Evolutionary conservation across 2,113 vertebrate species (phyloP).

Genomic region (Gallinago media): DNA sequence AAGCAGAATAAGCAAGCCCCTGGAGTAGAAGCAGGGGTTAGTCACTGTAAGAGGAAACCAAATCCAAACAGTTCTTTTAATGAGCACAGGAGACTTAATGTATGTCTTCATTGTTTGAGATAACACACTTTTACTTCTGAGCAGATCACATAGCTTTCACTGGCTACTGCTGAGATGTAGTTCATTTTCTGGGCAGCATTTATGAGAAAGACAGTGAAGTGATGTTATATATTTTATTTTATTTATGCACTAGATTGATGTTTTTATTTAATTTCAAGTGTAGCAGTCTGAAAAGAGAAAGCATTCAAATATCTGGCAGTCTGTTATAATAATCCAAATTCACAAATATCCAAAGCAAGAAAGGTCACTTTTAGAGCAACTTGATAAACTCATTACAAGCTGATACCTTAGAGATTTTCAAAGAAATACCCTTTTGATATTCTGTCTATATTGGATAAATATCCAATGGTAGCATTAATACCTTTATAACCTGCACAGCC

Average conservation of each 20-base stretch:
- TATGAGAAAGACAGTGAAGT: neutral
- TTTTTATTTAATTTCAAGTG: constrained; percentile 31
- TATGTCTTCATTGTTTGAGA: constrained; percentile 28
- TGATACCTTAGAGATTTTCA: neutral
- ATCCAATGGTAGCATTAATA: neutral
- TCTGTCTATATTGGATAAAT: neutral
- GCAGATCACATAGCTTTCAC: neutral
- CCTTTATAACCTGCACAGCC: neutral
- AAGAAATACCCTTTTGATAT: neutral
- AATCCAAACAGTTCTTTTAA: constrained; percentile 45
- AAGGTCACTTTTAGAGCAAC: neutral
- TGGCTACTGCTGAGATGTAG: neutral
- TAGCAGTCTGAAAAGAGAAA: neutral
- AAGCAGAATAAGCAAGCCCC: constrained; percentile 21
- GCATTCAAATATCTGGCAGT: neutral
- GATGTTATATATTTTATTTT: neutral
- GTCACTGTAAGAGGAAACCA: constrained; percentile 6
- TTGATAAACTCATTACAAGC: neutral
- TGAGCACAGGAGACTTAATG: constrained; percentile 16
- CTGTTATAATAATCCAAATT: neutral
- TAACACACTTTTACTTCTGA: constrained; percentile 16
- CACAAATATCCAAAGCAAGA: neutral
- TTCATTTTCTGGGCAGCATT: neutral
- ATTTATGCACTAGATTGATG: neutral
- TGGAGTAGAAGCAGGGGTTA: constrained; percentile 31